Conservation (phyloP, 2,113 vertebrate species). For the Gavialis gangeticus region DNA sequence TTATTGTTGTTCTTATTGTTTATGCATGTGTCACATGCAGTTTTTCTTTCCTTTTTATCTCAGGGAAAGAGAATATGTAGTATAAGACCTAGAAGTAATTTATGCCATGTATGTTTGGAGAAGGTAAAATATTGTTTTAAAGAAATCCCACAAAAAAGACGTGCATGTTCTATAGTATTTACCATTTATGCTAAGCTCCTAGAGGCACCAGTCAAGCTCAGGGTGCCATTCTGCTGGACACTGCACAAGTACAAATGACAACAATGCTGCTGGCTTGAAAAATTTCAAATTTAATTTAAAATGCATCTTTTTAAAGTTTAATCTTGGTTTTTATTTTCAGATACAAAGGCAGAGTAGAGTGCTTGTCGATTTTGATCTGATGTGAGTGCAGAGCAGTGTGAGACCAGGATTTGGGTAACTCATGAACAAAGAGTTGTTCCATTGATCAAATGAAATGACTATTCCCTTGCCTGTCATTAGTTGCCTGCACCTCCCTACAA, state of each 20-base stretch:
- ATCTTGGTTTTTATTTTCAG: constrained; percentile 44
- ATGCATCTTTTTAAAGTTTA: constrained; percentile 52
- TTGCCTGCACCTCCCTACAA: constrained; percentile 44
- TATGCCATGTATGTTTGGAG: background rate
- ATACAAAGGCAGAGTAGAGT: constrained; percentile 44
- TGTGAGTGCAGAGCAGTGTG: constrained; percentile 8
- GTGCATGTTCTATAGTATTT: background rate
- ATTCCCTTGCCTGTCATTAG: constrained; percentile 18
- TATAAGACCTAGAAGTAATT: fast-evolving
- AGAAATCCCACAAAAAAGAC: background rate
- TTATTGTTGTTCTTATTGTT: background rate
- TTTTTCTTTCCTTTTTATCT: background rate
- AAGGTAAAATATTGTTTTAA: background rate
- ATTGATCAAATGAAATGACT: constrained; percentile 5
- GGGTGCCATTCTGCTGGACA: fast-evolving
- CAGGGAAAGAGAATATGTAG: background rate
- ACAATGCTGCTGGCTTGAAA: background rate
- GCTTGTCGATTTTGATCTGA: constrained; percentile 32
- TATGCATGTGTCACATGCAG: background rate
- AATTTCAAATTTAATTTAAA: constrained; percentile 22
- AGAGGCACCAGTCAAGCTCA: background rate
- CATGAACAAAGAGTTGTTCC: constrained; percentile 35
- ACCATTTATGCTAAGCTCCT: background rate
- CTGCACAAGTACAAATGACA: background rate
- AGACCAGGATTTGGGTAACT: constrained; percentile 34